Conservation (phyloP, 92 coral and sea anemone genomes). For the Actinernus sp. region DNA sequence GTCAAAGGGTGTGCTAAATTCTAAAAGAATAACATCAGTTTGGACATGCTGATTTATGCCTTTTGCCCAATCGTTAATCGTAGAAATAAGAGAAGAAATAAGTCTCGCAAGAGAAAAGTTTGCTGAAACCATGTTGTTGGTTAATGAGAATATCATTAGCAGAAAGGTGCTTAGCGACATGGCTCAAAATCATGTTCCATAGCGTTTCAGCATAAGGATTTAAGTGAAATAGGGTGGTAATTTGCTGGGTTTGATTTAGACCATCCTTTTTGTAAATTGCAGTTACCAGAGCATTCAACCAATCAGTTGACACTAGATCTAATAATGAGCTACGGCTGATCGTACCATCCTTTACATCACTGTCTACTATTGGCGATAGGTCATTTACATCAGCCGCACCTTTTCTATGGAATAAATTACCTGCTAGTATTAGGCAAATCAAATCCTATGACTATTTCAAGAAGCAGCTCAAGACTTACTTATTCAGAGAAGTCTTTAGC, state of each 20-base stretch:
- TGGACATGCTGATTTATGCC: slow-evolving; percentile 21
- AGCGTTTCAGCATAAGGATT: slow-evolving; percentile 40
- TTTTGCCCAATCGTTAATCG: slow-evolving; percentile 66
- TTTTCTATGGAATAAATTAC: too few relatives aligned
- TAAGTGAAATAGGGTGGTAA: slow-evolving; percentile 47
- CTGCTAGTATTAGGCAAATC: too few relatives aligned
- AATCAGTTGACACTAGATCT: too few relatives aligned
- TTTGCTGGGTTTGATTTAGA: slow-evolving; percentile 49
- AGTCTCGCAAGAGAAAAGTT: slow-evolving; percentile 57
- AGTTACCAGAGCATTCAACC: slow-evolving; percentile 60
- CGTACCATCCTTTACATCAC: too few relatives aligned
- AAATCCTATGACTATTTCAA: too few relatives aligned
- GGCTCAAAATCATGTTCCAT: slow-evolving; percentile 72
- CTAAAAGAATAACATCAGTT: slow-evolving; percentile 46
- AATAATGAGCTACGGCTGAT: too few relatives aligned
- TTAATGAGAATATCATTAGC: slow-evolving; percentile 23
- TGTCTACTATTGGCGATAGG: too few relatives aligned
- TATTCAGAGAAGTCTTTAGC: too few relatives aligned
- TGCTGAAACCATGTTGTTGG: too few relatives aligned
- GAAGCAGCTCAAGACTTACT: too few relatives aligned
- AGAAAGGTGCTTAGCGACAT: slow-evolving; percentile 55
- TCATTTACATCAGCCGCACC: too few relatives aligned
- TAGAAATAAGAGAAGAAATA: slow-evolving; percentile 38
- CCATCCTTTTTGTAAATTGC: slow-evolving; percentile 41
- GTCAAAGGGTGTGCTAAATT: slow-evolving; percentile 64